Conservation (phyloP, 1,140 invertebrate species). For the Proctacanthus coquilletti region DNA sequence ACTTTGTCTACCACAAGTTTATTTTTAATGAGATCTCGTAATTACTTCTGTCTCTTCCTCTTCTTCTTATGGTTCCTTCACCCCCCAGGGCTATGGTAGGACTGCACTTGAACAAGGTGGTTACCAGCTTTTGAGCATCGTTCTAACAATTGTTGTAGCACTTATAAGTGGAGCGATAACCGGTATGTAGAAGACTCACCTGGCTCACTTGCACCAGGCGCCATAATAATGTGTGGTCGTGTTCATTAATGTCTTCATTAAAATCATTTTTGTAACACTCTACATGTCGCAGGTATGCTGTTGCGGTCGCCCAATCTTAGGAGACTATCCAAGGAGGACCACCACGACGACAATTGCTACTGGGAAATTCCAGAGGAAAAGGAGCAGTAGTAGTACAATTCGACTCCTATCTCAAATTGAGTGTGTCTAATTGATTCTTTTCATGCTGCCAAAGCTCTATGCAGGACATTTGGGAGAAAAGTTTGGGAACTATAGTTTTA, state of each 20-base stretch:
- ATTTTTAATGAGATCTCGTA: background rate
- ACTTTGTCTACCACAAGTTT: background rate
- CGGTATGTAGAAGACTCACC: slow-evolving; percentile 38
- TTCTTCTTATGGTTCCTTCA: slow-evolving; percentile 4
- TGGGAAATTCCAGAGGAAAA: slow-evolving; percentile 35
- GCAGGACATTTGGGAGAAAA: too few relatives aligned
- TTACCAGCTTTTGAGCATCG: slow-evolving; percentile 60
- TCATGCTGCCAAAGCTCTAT: too few relatives aligned
- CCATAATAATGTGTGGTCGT: slow-evolving; percentile 4
- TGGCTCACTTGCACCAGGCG: too few relatives aligned
- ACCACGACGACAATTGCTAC: slow-evolving; percentile 37
- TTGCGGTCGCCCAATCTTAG: slow-evolving; percentile 30
- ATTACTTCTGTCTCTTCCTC: background rate
- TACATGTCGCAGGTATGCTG: slow-evolving; percentile 29
- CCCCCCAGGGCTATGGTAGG: slow-evolving; percentile 37
- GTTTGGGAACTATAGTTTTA: too few relatives aligned
- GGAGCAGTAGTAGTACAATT: slow-evolving; percentile 30
- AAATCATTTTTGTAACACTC: background rate
- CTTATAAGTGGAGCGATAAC: slow-evolving; percentile 61
- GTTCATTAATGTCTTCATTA: background rate
- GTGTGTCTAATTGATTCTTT: too few relatives aligned
- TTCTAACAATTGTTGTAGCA: slow-evolving; percentile 51
- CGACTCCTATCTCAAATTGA: too few relatives aligned
- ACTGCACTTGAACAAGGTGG: slow-evolving; percentile 53
- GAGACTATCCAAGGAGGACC: slow-evolving; percentile 33